Evolutionary conservation across 2,888 invertebrate species (phyloP).

Genomic region (Cephus spinipes): DNA sequence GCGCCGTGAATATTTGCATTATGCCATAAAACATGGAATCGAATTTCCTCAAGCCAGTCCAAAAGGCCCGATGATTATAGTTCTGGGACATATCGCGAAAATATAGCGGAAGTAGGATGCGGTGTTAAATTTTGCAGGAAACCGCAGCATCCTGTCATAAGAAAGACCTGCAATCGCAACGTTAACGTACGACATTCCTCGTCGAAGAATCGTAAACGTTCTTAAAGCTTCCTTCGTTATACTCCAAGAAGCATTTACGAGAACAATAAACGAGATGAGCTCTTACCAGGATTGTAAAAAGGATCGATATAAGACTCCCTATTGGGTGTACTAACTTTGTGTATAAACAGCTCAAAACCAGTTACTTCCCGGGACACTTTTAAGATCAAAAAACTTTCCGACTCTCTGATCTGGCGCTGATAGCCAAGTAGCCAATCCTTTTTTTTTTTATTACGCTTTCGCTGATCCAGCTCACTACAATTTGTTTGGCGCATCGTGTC

Average conservation of each 20-base stretch:
- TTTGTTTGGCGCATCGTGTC: conserved; percentile 31
- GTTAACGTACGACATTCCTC: not conserved
- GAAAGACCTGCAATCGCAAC: not conserved
- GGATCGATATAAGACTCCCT: not conserved
- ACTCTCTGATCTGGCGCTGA: not conserved
- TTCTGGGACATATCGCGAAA: not conserved
- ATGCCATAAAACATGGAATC: conserved; percentile 29
- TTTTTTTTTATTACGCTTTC: conserved; percentile 8
- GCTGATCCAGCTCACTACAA: conserved; percentile 24
- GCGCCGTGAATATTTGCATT: conserved; percentile 33
- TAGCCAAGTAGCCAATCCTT: not conserved
- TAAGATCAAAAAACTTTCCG: not conserved
- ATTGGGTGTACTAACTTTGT: not conserved
- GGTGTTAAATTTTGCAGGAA: not conserved
- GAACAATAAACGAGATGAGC: not conserved
- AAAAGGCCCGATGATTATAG: not conserved
- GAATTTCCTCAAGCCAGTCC: not conserved
- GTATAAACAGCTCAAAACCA: not conserved
- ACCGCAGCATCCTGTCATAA: not conserved
- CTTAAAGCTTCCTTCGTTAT: not conserved
- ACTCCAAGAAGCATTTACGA: not conserved
- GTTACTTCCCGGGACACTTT: not conserved
- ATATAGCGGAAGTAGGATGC: not conserved
- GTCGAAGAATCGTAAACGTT: not conserved
- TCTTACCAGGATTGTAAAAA: not conserved